A percentile compares a stretch with the other conserved stretches of the same genome.
phyloP scores from a whole-genome alignment of 1,140 invertebrate species.

The Drosophila neocordata region DNA sequence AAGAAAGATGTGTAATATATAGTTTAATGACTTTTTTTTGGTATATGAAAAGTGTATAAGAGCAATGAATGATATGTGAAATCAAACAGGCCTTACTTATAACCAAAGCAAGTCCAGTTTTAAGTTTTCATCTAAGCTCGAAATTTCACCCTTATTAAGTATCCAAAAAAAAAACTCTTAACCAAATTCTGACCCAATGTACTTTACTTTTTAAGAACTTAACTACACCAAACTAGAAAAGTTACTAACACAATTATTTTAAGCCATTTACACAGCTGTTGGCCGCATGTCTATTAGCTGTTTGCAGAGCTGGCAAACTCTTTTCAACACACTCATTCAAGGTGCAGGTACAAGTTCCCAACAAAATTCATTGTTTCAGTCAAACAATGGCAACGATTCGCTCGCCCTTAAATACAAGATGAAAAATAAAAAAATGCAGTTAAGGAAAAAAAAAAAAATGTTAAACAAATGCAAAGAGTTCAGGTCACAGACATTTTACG shows the following conservation, averaged over 20 bases:
- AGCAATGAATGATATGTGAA: no score
- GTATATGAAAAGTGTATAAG: no score
- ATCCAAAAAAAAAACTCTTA: no score
- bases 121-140: no score
- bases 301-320: constrained; percentile 58
- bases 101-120: no score
- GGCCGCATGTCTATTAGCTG: neutral
- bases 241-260: neutral
- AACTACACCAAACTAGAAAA: neutral
- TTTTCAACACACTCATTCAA: constrained; percentile 66
- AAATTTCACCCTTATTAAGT: no score
- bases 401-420: constrained; percentile 57
- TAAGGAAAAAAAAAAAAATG: constrained; percentile 23
- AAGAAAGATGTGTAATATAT: no score
- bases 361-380: constrained; percentile 49
- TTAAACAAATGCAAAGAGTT: constrained; percentile 76
- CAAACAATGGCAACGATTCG: constrained; percentile 61
- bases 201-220: no score
- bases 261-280: constrained; percentile 7
- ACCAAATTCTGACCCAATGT: no score
- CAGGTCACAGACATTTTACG: constrained; percentile 78
- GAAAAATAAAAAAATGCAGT: neutral
- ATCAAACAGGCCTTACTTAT: no score
- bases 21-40: no score
- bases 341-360: constrained; percentile 74